Percentiles rank a stretch among this genome's conserved stretches.
Evolutionary conservation across 2,113 vertebrate species (phyloP).

Genomic region (Archocentrus centrarchus): DNA sequence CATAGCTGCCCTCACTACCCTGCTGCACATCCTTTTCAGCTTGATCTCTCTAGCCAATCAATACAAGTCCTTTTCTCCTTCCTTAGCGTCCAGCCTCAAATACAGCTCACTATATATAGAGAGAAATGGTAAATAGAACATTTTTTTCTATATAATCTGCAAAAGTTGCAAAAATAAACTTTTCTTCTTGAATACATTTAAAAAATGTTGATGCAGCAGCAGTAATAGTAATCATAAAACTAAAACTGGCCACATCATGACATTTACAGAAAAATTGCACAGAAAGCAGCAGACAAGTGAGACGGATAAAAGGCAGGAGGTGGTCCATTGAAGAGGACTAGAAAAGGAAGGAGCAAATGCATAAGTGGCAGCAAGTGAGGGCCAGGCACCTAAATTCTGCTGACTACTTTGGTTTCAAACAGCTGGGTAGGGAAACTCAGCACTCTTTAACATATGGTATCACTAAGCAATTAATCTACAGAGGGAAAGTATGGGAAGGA

Average conservation of each 20-base stretch:
- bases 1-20: neutral
- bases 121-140: no score
- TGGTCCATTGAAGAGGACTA: constrained; percentile 31
- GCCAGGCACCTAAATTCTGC: constrained; percentile 54
- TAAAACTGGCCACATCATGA: constrained; percentile 10
- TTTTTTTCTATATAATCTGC: neutral
- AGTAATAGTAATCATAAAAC: constrained; percentile 1
- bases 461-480: constrained; percentile 66
- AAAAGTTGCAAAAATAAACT: neutral
- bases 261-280: constrained; percentile 1
- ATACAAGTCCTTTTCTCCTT: no score
- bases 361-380: constrained; percentile 42
- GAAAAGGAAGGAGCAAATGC: constrained; percentile 24
- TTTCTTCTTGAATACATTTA: neutral
- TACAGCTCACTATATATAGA: no score
- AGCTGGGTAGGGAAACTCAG: constrained; percentile 64
- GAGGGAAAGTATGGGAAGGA: constrained; percentile 43
- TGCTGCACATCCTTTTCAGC: no score
- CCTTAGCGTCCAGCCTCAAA: no score
- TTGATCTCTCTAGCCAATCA: no score
- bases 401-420: constrained; percentile 63
- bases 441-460: constrained; percentile 65
- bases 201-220: neutral
- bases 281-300: constrained; percentile 24
- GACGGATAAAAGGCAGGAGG: constrained; percentile 24